Base-by-base conservation (phyloP, 2,797 vertebrate genomes). In the Micromesistius poutassou region DNA sequence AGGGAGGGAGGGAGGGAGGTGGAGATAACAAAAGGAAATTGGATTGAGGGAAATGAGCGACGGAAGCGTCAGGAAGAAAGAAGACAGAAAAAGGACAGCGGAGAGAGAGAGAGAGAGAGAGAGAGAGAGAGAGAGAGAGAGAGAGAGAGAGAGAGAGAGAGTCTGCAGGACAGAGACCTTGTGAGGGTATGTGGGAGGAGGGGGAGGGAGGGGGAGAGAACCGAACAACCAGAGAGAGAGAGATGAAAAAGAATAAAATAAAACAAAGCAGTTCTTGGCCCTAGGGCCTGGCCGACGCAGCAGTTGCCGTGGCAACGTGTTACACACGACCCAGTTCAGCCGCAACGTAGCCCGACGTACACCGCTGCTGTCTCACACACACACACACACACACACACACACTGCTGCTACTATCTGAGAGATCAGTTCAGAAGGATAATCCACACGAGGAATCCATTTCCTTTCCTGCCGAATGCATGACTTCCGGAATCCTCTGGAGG, bases 231-330 rank as follows among this genome's bases (percentile, higher is more conserved):
- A 33, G n/a, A 75, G 33, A 62, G 30, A 50, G 30, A 28, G 40
- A 42, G 71, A 40, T 6, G 33, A n/a, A 30, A 40, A 74, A 50
- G 25, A 50, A 40, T 4, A 31, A 22, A 40, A 30, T 16, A 42
- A 30, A 77, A 73, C 71, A 84, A 85, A 87, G 94, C 93, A 94
- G 94, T 90, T 95, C 89, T 84, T 94, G 94, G 96, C 96, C 95
- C 92, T 87, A 35, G 78, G 94, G 93, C 95, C 90, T 88, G 93
- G 14, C 62, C 62, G 75, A 81, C 96, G 95, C 90, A 94, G 93
- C 92, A 89, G 96, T 98, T 96, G 93, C 95, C 93, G 96, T 97
- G 91, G 96, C 93, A 96, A 93, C 95, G 88, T 90, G 95, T 96
- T 97, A 96, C 94, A 95, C 95, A 93, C 92, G 93, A 96, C 95